These are phyloP conservation scores for Helicoverpa assulta DNA, from an alignment of 2,888 invertebrate species.

Conservation along the genomic window DNA sequence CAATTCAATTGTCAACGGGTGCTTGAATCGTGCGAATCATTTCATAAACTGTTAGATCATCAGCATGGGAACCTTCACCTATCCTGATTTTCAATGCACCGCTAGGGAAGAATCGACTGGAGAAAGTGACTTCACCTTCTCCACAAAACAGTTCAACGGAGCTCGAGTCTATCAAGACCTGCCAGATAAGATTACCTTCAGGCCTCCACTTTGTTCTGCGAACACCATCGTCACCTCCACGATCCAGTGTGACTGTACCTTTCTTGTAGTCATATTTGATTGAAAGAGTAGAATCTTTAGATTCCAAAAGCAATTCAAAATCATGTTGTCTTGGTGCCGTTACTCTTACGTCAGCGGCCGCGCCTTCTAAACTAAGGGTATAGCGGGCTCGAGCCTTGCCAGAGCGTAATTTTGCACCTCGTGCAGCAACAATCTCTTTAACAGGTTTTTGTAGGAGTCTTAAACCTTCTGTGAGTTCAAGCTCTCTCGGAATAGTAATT, in stretches of 20 bases:
- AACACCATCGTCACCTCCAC: constrained; percentile 77
- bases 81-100: constrained; percentile 64
- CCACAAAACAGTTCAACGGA: constrained; percentile 79
- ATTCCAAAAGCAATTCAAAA: constrained; percentile 72
- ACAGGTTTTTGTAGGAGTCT: constrained; percentile 76
- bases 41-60: constrained; percentile 60
- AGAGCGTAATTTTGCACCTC: constrained; percentile 59
- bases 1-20: constrained; percentile 3
- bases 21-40: constrained; percentile 67
- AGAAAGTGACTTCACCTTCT: constrained; percentile 77
- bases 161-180: constrained; percentile 77
- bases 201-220: constrained; percentile 78
- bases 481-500: constrained; percentile 78
- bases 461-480: constrained; percentile 70
- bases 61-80: constrained; percentile 50
- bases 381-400: constrained; percentile 62
- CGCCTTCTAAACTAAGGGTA: constrained; percentile 63
- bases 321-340: constrained; percentile 56
- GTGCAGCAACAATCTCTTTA: constrained; percentile 60
- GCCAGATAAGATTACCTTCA: constrained; percentile 59
- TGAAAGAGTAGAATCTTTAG: constrained; percentile 64
- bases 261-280: constrained; percentile 69
- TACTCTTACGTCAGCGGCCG: constrained; percentile 75
- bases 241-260: constrained; percentile 73
- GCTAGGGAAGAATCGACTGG: constrained; percentile 77